phyloP scores from a whole-genome alignment of 1,140 invertebrate genomes.

The Plodia interpunctella region DNA sequence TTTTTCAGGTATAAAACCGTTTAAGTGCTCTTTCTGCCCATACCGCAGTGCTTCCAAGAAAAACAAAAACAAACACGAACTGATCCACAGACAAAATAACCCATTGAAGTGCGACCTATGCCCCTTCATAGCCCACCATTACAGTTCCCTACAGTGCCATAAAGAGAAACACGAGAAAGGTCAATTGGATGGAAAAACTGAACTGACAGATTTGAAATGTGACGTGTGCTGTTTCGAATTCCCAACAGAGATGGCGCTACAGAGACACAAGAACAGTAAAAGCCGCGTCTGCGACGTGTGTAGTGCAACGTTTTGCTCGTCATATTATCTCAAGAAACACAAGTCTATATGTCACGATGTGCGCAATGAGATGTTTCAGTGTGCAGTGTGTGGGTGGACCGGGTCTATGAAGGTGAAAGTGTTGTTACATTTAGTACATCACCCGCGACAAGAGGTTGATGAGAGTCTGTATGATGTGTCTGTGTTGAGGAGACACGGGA shows the following conservation, averaged over 20 bases:
- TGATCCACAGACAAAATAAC: slow-evolving; percentile 51
- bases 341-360: too few species aligned
- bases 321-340: background rate
- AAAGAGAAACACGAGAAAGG: slow-evolving; percentile 16
- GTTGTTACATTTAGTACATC: too few species aligned
- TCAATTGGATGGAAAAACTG: background rate
- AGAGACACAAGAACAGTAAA: background rate
- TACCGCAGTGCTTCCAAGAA: slow-evolving; percentile 60
- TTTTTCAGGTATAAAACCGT: slow-evolving; percentile 49
- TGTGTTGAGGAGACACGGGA: too few species aligned
- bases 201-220: background rate
- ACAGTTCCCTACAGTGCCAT: slow-evolving; percentile 31
- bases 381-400: too few species aligned
- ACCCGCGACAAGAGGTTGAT: too few species aligned
- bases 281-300: background rate
- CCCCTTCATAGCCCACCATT: slow-evolving; percentile 43
- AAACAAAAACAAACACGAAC: slow-evolving; percentile 57
- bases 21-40: slow-evolving; percentile 47
- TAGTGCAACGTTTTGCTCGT: background rate
- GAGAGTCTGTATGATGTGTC: too few species aligned
- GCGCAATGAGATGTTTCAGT: too few species aligned
- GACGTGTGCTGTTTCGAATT: background rate
- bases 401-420: too few species aligned
- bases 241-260: background rate
- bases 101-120: slow-evolving; percentile 49